Conservation (phyloP, 2,797 vertebrate genomes). For the Helarctos malayanus region DNA sequence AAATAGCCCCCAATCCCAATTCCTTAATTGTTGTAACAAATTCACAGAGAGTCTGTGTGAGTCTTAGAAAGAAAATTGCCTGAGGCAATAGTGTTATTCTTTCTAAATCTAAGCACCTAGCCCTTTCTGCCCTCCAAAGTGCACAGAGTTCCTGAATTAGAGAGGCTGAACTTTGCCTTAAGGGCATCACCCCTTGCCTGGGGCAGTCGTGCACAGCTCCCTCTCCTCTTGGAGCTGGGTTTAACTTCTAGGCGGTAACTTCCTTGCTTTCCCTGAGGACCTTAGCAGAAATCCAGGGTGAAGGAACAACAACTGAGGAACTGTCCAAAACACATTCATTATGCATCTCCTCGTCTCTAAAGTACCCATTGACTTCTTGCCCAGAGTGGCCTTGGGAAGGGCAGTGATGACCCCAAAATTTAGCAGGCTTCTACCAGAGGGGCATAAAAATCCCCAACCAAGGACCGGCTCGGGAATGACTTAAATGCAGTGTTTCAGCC, state of each 20-base stretch:
- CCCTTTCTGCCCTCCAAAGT: neutral
- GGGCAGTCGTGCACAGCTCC: too few species aligned
- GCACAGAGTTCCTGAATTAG: neutral
- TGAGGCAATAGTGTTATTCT: neutral
- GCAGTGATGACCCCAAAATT: neutral
- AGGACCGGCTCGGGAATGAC: neutral
- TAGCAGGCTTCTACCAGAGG: neutral
- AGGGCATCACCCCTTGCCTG: neutral
- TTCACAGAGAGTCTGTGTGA: neutral
- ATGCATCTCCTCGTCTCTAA: neutral
- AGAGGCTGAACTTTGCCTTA: too few species aligned
- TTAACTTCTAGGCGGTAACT: neutral
- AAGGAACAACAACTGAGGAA: neutral
- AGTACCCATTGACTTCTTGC: neutral
- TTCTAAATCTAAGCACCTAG: neutral
- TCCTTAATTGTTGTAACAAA: neutral
- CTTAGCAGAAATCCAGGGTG: neutral
- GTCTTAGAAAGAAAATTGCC: neutral
- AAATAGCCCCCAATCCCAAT: neutral
- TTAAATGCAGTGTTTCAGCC: neutral
- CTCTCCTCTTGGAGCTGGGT: neutral
- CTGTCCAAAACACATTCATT: neutral
- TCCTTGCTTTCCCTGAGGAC: neutral
- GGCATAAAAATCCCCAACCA: neutral
- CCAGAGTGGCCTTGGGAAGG: neutral